These are phyloP conservation scores for Microcebus lehilahytsara DNA, from an alignment of 2,113 vertebrate species.

Conservation along the genomic window DNA sequence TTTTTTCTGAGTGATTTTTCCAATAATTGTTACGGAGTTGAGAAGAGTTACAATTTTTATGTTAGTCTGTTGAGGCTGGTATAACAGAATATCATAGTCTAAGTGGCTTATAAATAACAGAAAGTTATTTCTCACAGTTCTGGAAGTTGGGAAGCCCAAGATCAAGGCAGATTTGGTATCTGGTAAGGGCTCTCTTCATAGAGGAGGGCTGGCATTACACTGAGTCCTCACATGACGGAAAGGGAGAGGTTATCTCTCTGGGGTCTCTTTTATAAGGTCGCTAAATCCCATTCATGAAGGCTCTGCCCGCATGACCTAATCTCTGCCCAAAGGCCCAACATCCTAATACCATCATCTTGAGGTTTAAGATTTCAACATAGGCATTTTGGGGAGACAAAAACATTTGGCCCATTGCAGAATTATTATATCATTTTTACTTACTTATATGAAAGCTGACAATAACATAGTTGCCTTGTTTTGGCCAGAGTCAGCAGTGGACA, in stretches of 20 bases:
- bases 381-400: background rate
- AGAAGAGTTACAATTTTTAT: background rate
- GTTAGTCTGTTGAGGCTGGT: too few relatives aligned
- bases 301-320: background rate
- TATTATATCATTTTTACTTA: background rate
- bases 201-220: background rate
- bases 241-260: too few relatives aligned
- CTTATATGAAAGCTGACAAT: background rate
- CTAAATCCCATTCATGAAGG: background rate
- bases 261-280: background rate
- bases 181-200: background rate
- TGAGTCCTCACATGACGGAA: background rate
- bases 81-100: too few relatives aligned
- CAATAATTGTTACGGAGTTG: background rate
- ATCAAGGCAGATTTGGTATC: background rate
- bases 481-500: background rate
- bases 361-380: background rate
- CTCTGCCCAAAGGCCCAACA: accelerated
- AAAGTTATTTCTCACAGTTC: too few relatives aligned
- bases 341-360: background rate
- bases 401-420: background rate
- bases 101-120: too few relatives aligned
- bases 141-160: background rate
- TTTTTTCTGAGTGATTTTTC: background rate
- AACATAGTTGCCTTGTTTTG: background rate